Evolutionary conservation across 1,140 invertebrate genomes (phyloP), one percentile per base, ranked within the genome.

Genomic region (Drosophila jambulina): DNA sequence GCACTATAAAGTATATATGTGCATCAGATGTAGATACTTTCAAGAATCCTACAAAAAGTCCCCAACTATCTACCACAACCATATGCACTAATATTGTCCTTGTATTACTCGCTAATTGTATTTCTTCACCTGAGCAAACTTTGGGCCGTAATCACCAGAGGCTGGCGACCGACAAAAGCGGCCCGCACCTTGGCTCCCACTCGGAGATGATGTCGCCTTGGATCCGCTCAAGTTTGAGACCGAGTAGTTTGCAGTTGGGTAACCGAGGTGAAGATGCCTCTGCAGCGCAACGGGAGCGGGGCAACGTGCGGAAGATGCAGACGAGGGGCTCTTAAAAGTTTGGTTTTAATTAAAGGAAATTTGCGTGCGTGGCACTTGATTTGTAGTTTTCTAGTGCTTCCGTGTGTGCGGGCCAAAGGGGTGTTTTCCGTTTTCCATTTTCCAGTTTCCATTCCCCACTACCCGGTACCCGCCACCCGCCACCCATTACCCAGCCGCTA

Each of bases 261-360:
- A 46, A n/a, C 38, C 38, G 19, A 56, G 19, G 23, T 63, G 57
- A 53, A 74, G 74, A 77, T 77, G 75, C 65, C 71, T 57, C 74
- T 72, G 67, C 42, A 64, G 65, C 21, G n/a, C 36, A 27, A 1
- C 43, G 12, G 21, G 58, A 2, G 5, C 12, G n/a, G 46, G 17
- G 7, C 10, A 62, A 32, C 29, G 21, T 45, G 46, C 43, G 29
- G 48, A 48, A 43, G 64, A 65, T 46, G 62, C 63, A 58, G 76
- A 62, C 63, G 51, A 84, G 49, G 67, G 78, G 71, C 76, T 83
- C 84, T 87, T 80, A 88, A 88, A 87, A 87, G 83, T 87, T 87
- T 80, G 82, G 84, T 87, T 87, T 87, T 87, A 87, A 87, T 87
- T 87, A 87, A 87, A 80, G 83, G 84, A 87, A 87, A 87, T 87